Evolutionary conservation across 2,888 invertebrate species (phyloP).

Genomic region (Drosophila seclusa): DNA sequence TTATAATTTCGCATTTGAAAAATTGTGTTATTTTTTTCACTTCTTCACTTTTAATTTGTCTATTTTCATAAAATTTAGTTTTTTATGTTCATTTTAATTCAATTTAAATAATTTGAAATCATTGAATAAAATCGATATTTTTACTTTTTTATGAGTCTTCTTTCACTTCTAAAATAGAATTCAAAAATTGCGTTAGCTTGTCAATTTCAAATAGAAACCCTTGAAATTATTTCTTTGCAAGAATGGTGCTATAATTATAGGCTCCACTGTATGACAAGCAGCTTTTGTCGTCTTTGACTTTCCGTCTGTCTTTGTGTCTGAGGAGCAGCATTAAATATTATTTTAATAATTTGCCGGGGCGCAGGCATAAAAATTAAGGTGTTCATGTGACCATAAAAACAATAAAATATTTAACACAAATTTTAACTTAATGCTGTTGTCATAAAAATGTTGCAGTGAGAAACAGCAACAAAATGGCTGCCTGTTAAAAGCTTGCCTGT

Average conservation of each 20-base stretch:
- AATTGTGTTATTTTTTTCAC: no score
- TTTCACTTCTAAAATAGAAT: neutral
- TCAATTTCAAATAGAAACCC: neutral
- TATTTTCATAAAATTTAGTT: no score
- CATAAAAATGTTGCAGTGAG: slow-evolving; percentile 70
- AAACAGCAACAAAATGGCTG: slow-evolving; percentile 36
- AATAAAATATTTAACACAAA: slow-evolving; percentile 81
- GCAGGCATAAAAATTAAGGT: slow-evolving; percentile 61
- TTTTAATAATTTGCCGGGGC: slow-evolving; percentile 48
- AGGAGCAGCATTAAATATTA: slow-evolving; percentile 24
- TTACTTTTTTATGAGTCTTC: neutral
- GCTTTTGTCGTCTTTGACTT: neutral
- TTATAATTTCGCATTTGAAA: no score
- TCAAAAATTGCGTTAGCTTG: neutral
- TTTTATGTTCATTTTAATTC: no score
- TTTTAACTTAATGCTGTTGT: slow-evolving; percentile 73
- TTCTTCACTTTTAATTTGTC: no score
- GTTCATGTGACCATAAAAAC: slow-evolving; percentile 75
- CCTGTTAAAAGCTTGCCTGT: slow-evolving; percentile 50
- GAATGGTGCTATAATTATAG: slow-evolving; percentile 10
- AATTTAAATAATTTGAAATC: no score
- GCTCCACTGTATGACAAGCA: neutral
- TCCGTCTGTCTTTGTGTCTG: neutral
- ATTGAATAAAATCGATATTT: neutral
- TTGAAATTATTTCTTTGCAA: neutral